Base-by-base conservation (phyloP, 2,888 invertebrate genomes). In the Pristionchus arcanus region DNA sequence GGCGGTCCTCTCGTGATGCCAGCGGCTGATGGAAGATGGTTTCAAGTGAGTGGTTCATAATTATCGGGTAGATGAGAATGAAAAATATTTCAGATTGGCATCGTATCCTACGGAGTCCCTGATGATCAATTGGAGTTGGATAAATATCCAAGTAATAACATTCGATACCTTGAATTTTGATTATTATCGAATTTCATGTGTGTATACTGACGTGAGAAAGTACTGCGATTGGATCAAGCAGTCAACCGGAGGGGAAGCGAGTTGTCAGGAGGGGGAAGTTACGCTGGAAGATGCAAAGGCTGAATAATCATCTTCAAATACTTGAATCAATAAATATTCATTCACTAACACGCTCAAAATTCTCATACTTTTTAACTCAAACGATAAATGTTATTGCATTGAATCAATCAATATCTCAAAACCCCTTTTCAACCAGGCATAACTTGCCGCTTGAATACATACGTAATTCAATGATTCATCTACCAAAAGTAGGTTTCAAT, bases 1-100 rank as follows among this genome's bases (percentile, higher is more conserved):
- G 74, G 74, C 9, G 74, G 74, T 19, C 74, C 74, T 19, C 74
- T 77, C 21, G 37, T 77, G 74, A 77, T 77, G 74, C 37, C 37
- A 11, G 34, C 42, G 2, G 25, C 21, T 4, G 25, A 42, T 25
- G 42, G 74, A 7, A 37, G 74, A 77, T 77, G 74, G 74, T 77
- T 77, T 25, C 74, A 77, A 42, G 74, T 77, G 25, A n/a, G 0
- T 63, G 7, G 59, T 19, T 3, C 3, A 3, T 19, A 59, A 19
- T 3, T 59, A 59, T 19, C n/a, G n/a, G n/a, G n/a, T n/a, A n/a
- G n/a, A n/a, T 19, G 55, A 15, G 2, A 19, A 55, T 55, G 19
- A 1, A 19, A 59, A 25, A 11, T 31, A 31, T 31, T 68, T 0
- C 31, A 68, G 68, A 31, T 68, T 19, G 68, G 68, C 2, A 68